Evolutionary conservation across 2,888 invertebrate species (phyloP).

Genomic region (Rotaria magnacalcarata): DNA sequence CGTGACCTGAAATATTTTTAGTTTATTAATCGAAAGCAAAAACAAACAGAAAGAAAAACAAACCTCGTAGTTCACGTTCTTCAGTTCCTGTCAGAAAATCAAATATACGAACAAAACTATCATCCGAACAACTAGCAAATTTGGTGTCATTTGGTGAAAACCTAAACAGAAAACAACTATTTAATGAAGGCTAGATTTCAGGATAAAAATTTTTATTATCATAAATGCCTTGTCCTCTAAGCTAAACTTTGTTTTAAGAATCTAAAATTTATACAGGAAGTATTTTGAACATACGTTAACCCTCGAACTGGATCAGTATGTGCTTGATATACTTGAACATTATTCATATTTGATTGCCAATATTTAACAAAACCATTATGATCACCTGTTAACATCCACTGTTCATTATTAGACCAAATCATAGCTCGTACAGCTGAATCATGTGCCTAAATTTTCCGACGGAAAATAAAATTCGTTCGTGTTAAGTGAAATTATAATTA

Average conservation of each 20-base stretch:
- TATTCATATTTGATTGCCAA: conserved; percentile 99
- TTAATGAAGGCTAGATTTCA: no score
- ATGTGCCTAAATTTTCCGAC: conserved; percentile 71
- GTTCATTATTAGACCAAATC: conserved; percentile 98
- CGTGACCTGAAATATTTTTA: conserved; percentile 69
- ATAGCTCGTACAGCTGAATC: conserved; percentile 97
- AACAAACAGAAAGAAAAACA: conserved; percentile 48
- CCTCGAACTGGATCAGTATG: conserved; percentile 99
- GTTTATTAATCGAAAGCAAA: no score
- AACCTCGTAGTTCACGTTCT: conserved; percentile 73
- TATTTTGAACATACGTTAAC: conserved; percentile 70
- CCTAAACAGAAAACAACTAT: conserved; percentile 62
- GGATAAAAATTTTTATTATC: no score
- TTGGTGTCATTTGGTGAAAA: conserved; percentile 98
- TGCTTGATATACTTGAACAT: conserved; percentile 99
- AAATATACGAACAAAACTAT: conserved; percentile 96
- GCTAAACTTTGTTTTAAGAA: no score
- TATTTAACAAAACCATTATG: conserved; percentile 98
- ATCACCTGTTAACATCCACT: conserved; percentile 99
- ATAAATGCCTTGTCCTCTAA: no score
- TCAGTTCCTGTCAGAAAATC: conserved; percentile 89
- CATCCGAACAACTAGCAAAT: conserved; percentile 97
- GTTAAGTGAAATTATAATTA: conserved; percentile 54
- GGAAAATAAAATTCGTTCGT: no score
- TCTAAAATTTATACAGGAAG: no score